These are phyloP conservation scores for Acanthurus tractus DNA, from an alignment of 2,797 vertebrate genomes.

Conservation along the genomic window DNA sequence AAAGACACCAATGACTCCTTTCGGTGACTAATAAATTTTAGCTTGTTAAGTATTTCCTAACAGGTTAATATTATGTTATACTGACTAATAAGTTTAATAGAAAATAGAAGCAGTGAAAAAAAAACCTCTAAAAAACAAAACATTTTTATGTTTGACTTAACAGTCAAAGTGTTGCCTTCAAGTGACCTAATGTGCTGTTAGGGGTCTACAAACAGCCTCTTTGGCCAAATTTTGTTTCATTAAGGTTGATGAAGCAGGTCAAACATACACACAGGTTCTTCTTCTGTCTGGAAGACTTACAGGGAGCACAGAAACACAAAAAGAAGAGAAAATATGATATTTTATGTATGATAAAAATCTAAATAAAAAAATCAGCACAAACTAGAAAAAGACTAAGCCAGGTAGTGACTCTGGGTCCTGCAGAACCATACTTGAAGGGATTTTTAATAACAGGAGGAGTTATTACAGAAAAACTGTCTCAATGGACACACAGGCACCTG, in stretches of 20 bases:
- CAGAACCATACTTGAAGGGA: too few relatives aligned
- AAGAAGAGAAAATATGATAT: background rate
- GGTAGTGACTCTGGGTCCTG: background rate
- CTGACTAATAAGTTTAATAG: background rate
- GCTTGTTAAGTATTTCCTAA: conserved; percentile 6
- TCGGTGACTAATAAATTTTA: conserved; percentile 4
- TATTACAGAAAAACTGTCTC: background rate
- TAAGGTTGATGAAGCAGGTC: background rate
- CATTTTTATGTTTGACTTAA: background rate
- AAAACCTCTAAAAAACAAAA: background rate
- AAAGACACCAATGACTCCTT: conserved; percentile 19
- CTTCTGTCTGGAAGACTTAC: background rate
- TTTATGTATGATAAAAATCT: background rate
- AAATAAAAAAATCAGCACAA: too few relatives aligned
- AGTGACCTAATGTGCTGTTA: background rate
- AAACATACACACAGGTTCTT: background rate
- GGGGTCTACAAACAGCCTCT: background rate
- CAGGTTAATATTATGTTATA: background rate
- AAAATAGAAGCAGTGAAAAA: conserved; percentile 1
- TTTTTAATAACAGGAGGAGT: too few relatives aligned
- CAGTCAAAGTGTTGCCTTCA: background rate
- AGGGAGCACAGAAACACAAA: background rate
- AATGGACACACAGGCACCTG: background rate
- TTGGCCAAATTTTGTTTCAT: background rate
- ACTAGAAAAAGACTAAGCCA: too few relatives aligned